Conservation (phyloP, 2,113 vertebrate genomes). For the Procavia capensis region DNA sequence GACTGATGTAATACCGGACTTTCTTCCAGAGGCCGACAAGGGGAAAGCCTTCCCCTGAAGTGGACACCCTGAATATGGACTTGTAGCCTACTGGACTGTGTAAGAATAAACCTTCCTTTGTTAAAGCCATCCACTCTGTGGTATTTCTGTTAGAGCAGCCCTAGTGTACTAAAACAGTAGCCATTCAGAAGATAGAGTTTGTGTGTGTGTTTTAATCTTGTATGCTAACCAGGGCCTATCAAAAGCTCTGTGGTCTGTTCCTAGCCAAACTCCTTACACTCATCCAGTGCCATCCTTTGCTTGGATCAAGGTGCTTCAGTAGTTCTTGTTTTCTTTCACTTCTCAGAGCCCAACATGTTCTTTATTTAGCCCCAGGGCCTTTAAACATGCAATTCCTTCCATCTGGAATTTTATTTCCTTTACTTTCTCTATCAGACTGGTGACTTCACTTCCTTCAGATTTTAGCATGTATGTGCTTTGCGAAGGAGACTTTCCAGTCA, state of each 20-base stretch:
- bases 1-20: no score
- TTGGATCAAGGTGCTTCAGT: background rate
- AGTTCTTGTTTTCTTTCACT: background rate
- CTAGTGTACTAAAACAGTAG: no score
- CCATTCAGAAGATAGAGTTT: background rate
- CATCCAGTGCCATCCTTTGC: background rate
- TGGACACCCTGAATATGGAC: no score
- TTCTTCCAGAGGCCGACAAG: no score
- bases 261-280: background rate
- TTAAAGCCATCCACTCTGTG: no score
- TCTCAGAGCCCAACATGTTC: background rate
- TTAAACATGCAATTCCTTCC: background rate
- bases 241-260: background rate
- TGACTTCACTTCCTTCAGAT: background rate
- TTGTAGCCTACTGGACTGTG: no score
- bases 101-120: no score
- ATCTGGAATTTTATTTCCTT: background rate
- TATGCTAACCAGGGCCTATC: background rate
- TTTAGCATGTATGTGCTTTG: background rate
- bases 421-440: background rate
- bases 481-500: background rate
- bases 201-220: background rate
- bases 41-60: no score
- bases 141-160: no score
- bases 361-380: background rate